Evolutionary conservation across 2,797 vertebrate species (phyloP), one percentile per base, ranked within the genome.

Genomic region (Salarias fasciatus): DNA sequence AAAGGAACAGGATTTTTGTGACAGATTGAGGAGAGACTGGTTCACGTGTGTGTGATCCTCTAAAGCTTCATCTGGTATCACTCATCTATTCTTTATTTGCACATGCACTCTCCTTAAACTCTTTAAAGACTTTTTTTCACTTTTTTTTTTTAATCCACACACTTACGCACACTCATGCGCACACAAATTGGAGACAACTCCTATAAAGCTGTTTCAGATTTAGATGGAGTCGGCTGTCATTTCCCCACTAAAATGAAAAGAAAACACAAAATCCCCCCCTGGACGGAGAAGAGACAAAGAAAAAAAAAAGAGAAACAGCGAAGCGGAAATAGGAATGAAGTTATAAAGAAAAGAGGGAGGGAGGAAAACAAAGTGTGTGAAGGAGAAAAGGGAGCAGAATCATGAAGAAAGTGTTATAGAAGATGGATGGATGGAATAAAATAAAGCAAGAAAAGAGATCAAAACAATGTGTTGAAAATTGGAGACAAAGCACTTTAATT

Each of bases 231-330:
- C 63, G 30, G 52, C 65, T 80, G 74, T 79, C 76, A 86, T 85
- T 82, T 82, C 83, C 79, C 52, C 38, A 2, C 24, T 3, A 33
- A 82, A 81, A 86, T 85, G 75, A 85, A 88, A 87, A 83, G 77
- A 80, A 82, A 85, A 85, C 75, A 87, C 38, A 53, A 42, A 48
- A 14, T 14, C 11, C 52, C 53, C 63, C 59, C 50, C 38, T 3
- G 37, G 64, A 73, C 53, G 48, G 63, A 67, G 56, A 54, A 58
- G 40, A 55, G 40, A n/a, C n/a, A n/a, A n/a, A n/a, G n/a, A n/a
- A n/a, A n/a, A n/a, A n/a, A n/a, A 63, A 53, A 8, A 31, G 12
- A 7, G n/a, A 31, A 43, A 48, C 1, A 30, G 37, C 53, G n/a
- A 50, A 53, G 42, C n/a, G 35, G 42, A 52, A 42, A 43, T 18